Conservation (phyloP, 1,140 invertebrate species). For the Hormaphis cornu region DNA sequence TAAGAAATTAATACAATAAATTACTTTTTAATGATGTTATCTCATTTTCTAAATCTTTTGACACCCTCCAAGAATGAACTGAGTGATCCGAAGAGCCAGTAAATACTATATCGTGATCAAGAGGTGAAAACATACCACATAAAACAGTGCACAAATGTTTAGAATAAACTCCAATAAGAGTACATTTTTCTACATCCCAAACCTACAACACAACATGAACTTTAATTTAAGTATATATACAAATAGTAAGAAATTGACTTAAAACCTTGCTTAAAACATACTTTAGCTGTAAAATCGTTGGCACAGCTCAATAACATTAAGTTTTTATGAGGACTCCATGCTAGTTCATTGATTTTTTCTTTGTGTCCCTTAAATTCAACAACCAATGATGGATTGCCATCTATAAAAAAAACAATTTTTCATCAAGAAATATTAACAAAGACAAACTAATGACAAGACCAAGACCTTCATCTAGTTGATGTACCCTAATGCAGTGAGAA, state of each 20-base stretch:
- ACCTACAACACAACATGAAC: constrained; percentile 46
- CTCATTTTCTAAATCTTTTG: constrained; percentile 39
- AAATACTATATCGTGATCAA: constrained; percentile 52
- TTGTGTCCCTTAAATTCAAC: constrained; percentile 52
- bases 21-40: constrained; percentile 10
- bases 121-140: constrained; percentile 55
- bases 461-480: constrained; percentile 39
- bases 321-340: constrained; percentile 63
- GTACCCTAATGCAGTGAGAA: constrained; percentile 45
- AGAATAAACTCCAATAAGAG: constrained; percentile 48
- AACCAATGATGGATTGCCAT: constrained; percentile 36
- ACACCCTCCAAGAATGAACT: constrained; percentile 51
- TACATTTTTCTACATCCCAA: constrained; percentile 55
- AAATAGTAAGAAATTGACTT: constrained; percentile 33
- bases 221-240: constrained; percentile 28
- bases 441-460: not conserved
- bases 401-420: not conserved
- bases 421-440: not conserved
- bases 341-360: constrained; percentile 43
- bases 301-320: constrained; percentile 57
- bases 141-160: constrained; percentile 47
- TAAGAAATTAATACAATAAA: not conserved
- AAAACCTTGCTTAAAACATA: constrained; percentile 41
- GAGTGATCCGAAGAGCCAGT: constrained; percentile 53
- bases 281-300: constrained; percentile 57